These are phyloP conservation scores for Homarus americanus DNA, from an alignment of 1,140 invertebrate genomes.

Conservation along the genomic window DNA sequence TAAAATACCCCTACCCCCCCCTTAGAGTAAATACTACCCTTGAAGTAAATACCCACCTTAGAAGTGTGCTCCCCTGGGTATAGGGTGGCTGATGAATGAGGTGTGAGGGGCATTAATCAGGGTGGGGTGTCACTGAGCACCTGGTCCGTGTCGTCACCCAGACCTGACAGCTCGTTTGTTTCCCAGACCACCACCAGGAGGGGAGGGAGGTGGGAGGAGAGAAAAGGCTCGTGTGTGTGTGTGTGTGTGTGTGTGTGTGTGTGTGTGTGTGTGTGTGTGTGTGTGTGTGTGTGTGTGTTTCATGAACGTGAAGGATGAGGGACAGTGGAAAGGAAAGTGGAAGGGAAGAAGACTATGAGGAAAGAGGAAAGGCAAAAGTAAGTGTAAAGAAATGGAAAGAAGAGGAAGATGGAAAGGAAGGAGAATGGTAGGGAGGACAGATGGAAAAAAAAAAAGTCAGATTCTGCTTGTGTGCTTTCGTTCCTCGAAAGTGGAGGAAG, in stretches of 20 bases:
- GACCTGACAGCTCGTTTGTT: neutral
- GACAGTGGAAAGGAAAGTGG: neutral
- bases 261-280: too few species aligned
- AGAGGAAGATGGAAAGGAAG: neutral
- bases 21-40: neutral
- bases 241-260: too few species aligned
- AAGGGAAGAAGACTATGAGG: neutral
- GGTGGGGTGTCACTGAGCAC: constrained; percentile 5
- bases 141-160: neutral
- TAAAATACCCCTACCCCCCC: neutral
- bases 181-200: neutral
- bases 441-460: too few species aligned
- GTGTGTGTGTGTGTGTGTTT: too few species aligned
- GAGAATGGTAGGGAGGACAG: neutral
- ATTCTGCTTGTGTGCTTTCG: too few species aligned
- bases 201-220: too few species aligned
- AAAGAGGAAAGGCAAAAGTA: neutral
- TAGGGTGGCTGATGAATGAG: constrained; percentile 8
- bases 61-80: too few species aligned
- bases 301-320: too few species aligned
- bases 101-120: constrained; percentile 18
- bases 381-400: neutral
- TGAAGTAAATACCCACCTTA: too few species aligned
- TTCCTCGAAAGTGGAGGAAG: too few species aligned
- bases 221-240: too few species aligned